phyloP scores from a whole-genome alignment of 2,888 invertebrate species.

The Serripes groenlandicus region DNA sequence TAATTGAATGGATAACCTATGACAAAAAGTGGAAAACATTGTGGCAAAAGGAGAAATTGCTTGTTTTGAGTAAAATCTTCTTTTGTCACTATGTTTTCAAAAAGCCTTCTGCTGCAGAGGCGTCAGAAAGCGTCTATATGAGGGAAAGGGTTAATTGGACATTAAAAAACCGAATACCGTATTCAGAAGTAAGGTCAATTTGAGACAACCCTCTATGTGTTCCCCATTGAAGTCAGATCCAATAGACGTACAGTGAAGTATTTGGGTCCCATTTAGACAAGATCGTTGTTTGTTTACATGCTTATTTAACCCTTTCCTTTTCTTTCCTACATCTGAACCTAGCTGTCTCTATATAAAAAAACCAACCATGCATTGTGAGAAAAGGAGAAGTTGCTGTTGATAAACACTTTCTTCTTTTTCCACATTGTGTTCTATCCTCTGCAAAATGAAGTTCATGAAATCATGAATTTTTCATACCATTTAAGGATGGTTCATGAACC shows the following conservation, averaged over 20 bases:
- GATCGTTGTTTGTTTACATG: no score
- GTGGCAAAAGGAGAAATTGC: not conserved
- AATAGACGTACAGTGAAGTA: no score
- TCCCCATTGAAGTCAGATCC: no score
- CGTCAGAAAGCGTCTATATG: not conserved
- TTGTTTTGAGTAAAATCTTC: not conserved
- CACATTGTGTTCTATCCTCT: not conserved
- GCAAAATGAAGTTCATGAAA: not conserved
- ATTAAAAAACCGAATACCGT: not conserved
- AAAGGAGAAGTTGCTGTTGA: not conserved
- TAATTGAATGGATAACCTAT: no score
- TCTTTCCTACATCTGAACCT: no score
- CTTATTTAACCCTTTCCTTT: no score
- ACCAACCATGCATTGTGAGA: not conserved
- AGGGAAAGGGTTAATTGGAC: not conserved
- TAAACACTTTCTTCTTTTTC: not conserved
- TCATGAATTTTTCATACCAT: no score
- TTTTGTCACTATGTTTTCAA: not conserved
- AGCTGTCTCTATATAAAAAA: no score
- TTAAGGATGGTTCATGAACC: no score
- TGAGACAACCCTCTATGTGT: no score
- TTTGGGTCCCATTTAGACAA: no score
- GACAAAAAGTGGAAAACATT: not conserved
- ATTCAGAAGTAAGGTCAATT: no score
- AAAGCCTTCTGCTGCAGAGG: not conserved